phyloP scores from a whole-genome alignment of 2,113 vertebrate species.

The Actenoides hombroni region DNA sequence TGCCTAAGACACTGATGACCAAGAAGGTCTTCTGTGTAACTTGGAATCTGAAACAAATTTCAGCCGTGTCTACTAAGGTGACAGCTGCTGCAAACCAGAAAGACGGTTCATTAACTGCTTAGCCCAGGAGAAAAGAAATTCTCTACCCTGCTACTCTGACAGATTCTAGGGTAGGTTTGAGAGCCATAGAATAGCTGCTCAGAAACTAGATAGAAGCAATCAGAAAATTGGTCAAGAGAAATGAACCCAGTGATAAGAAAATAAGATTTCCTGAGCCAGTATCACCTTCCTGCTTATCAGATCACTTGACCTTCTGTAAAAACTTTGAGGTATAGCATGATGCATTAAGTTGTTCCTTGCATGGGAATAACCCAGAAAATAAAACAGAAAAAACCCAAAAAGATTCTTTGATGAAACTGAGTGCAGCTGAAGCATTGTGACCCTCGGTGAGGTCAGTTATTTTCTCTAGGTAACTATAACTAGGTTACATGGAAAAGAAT shows the following conservation, averaged over 20 bases:
- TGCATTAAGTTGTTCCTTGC: neutral
- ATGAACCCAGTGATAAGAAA: neutral
- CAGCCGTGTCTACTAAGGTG: neutral
- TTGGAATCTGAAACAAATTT: neutral
- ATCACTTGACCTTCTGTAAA: neutral
- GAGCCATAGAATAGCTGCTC: neutral
- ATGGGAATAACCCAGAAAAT: neutral
- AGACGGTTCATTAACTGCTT: neutral
- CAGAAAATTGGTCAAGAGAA: neutral
- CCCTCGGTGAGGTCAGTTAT: neutral
- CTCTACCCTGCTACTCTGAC: neutral
- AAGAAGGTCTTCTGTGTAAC: neutral
- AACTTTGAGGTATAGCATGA: neutral
- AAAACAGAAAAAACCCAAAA: neutral
- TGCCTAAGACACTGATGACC: neutral
- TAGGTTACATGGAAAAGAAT: neutral
- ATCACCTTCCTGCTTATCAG: neutral
- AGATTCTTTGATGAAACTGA: neutral
- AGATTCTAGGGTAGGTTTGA: neutral
- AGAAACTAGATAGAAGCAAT: neutral
- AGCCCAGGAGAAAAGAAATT: neutral
- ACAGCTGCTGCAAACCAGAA: neutral
- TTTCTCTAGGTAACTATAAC: neutral
- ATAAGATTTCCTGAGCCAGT: neutral
- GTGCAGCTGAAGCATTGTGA: neutral